Conservation (phyloP, 2,888 invertebrate genomes). For the Megalurothrips usitatus region DNA sequence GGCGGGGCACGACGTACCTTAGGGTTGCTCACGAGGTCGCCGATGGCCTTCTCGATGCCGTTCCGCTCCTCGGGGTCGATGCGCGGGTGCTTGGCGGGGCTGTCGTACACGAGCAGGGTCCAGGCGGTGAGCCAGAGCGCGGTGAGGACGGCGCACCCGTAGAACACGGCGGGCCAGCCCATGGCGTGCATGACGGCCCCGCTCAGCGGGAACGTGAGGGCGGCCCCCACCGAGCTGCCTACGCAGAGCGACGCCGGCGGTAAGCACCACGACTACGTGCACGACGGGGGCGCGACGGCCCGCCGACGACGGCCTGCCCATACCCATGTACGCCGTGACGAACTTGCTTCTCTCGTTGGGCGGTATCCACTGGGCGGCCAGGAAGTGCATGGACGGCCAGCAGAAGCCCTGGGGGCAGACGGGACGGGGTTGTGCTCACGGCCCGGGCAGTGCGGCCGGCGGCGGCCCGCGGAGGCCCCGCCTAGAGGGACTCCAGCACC, state of each 20-base stretch:
- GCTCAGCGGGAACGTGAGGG: slow-evolving; percentile 65
- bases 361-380: slow-evolving; percentile 79
- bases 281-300: too few relatives aligned
- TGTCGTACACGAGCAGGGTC: slow-evolving; percentile 59
- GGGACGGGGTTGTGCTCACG: not conserved
- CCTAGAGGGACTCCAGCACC: too few relatives aligned
- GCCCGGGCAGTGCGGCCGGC: not conserved
- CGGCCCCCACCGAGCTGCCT: slow-evolving; percentile 63
- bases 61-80: slow-evolving; percentile 56
- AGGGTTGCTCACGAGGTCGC: slow-evolving; percentile 43
- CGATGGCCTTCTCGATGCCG: slow-evolving; percentile 56
- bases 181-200: slow-evolving; percentile 60
- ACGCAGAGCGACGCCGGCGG: not conserved
- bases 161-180: slow-evolving; percentile 70
- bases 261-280: too few relatives aligned
- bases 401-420: slow-evolving; percentile 53
- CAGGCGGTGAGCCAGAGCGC: slow-evolving; percentile 62
- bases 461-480: not conserved
- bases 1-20: slow-evolving; percentile 22
- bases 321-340: slow-evolving; percentile 58
- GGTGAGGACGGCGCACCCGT: slow-evolving; percentile 58
- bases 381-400: slow-evolving; percentile 73
- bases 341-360: slow-evolving; percentile 71
- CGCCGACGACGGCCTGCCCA: too few relatives aligned
- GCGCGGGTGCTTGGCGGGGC: slow-evolving; percentile 61